Conservation (phyloP, 2,888 invertebrate species). For the Monopis laevigella region DNA sequence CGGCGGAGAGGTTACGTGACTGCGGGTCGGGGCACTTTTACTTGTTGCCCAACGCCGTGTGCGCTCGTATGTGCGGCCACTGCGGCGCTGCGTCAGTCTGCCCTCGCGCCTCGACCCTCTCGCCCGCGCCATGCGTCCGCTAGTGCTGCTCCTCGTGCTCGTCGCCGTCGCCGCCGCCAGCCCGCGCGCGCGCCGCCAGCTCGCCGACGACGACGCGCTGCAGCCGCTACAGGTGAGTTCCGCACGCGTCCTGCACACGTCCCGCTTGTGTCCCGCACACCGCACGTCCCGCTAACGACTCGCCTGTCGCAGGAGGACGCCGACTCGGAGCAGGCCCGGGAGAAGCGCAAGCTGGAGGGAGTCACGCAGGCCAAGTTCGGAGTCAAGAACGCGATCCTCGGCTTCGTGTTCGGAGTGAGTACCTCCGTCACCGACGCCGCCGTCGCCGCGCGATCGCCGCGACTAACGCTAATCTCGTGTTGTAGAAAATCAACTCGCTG, state of each 20-base stretch:
- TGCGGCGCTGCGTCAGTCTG: not conserved
- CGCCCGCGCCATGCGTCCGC: too few relatives aligned
- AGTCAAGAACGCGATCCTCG: conserved; percentile 81
- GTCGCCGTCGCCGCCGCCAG: conserved; percentile 22
- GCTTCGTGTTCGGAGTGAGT: conserved; percentile 86
- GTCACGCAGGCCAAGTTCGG: conserved; percentile 72
- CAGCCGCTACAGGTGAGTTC: conserved; percentile 49
- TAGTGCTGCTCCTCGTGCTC: conserved; percentile 17
- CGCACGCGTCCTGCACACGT: not conserved
- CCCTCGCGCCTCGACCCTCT: not conserved
- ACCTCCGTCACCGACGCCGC: conserved; percentile 4
- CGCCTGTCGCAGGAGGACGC: conserved; percentile 30
- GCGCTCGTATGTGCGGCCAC: not conserved
- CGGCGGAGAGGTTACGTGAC: not conserved
- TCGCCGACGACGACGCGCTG: conserved; percentile 45
- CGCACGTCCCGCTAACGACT: conserved; percentile 8
- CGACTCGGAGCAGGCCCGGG: conserved; percentile 63
- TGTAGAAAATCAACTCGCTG: conserved; percentile 84
- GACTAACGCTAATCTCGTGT: conserved; percentile 19
- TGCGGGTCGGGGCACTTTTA: not conserved
- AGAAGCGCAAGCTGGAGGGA: conserved; percentile 80
- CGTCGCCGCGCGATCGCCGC: not conserved
- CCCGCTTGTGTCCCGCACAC: not conserved
- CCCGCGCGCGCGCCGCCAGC: conserved; percentile 37
- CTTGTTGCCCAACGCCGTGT: not conserved